phyloP scores from a whole-genome alignment of 2,888 invertebrate genomes.

The Microplitis deprimator region DNA sequence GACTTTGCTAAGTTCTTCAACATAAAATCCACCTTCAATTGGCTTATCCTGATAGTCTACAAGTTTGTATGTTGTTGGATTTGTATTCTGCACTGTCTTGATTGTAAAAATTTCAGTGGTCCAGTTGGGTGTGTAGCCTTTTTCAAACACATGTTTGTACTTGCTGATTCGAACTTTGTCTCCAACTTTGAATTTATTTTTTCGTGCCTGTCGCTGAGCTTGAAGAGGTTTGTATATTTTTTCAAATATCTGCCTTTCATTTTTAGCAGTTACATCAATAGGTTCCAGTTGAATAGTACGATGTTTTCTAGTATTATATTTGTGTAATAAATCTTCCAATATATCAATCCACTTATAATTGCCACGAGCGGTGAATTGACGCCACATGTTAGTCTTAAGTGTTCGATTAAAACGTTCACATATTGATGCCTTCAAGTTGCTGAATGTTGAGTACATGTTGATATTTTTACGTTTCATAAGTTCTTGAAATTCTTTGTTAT shows the following conservation, averaged over 20 bases:
- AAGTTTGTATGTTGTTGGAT: slow-evolving; percentile 59
- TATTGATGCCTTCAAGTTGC: slow-evolving; percentile 56
- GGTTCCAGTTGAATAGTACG: slow-evolving; percentile 62
- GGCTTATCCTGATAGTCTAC: slow-evolving; percentile 55
- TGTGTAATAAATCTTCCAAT: slow-evolving; percentile 34
- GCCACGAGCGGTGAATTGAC: slow-evolving; percentile 39
- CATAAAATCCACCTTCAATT: slow-evolving; percentile 52
- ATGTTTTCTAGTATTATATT: slow-evolving; percentile 62
- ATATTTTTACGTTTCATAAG: slow-evolving; percentile 41
- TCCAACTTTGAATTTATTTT: slow-evolving; percentile 53
- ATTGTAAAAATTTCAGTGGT: slow-evolving; percentile 63
- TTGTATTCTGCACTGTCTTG: slow-evolving; percentile 53
- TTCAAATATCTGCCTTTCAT: slow-evolving; percentile 45
- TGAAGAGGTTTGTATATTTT: not conserved
- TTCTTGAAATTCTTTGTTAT: slow-evolving; percentile 44
- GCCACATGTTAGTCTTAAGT: slow-evolving; percentile 47
- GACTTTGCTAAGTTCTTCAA: slow-evolving; percentile 35
- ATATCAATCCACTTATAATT: slow-evolving; percentile 48
- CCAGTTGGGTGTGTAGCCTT: slow-evolving; percentile 53
- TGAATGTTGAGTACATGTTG: slow-evolving; percentile 47
- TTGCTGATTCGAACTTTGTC: slow-evolving; percentile 62
- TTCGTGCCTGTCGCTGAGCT: no score
- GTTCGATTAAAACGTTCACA: slow-evolving; percentile 57
- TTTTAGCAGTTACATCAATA: slow-evolving; percentile 59
- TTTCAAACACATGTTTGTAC: slow-evolving; percentile 56